Conservation (phyloP, 1,140 invertebrate species). For the Melipona quadrifasciata region DNA sequence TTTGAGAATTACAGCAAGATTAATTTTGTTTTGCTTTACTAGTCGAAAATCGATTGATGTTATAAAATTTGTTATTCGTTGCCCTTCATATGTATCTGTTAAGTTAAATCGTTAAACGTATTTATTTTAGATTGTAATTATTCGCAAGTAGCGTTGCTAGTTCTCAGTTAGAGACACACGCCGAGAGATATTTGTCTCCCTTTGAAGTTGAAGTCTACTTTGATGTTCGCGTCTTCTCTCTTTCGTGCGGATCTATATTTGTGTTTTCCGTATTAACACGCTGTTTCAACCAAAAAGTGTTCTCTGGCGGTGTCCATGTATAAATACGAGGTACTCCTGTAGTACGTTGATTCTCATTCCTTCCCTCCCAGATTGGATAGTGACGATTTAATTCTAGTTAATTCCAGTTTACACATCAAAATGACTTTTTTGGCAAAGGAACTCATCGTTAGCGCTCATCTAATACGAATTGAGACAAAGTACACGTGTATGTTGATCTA, state of each 20-base stretch:
- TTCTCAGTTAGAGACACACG: neutral
- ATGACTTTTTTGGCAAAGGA: neutral
- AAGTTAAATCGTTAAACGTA: neutral
- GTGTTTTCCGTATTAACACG: neutral
- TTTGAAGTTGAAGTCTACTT: neutral
- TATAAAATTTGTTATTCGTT: neutral
- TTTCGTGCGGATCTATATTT: constrained; percentile 10
- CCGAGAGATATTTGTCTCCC: constrained; percentile 14
- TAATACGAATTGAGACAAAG: neutral
- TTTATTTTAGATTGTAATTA: neutral
- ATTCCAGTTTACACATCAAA: constrained; percentile 26
- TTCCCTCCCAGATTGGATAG: neutral
- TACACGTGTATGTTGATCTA: neutral
- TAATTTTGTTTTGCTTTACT: neutral
- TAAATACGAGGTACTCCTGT: neutral
- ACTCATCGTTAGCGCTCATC: neutral
- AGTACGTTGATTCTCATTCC: neutral
- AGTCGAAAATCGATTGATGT: neutral
- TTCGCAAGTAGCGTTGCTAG: neutral
- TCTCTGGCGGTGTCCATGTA: constrained; percentile 19
- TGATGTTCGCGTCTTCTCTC: neutral
- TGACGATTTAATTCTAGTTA: neutral
- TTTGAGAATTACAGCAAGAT: too few relatives aligned
- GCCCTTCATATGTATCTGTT: constrained; percentile 21
- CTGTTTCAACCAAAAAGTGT: constrained; percentile 20